A percentile compares a stretch with the other conserved stretches of the same genome.
phyloP scores from a whole-genome alignment of 2,113 vertebrate genomes.

The Anoplopoma fimbria region DNA sequence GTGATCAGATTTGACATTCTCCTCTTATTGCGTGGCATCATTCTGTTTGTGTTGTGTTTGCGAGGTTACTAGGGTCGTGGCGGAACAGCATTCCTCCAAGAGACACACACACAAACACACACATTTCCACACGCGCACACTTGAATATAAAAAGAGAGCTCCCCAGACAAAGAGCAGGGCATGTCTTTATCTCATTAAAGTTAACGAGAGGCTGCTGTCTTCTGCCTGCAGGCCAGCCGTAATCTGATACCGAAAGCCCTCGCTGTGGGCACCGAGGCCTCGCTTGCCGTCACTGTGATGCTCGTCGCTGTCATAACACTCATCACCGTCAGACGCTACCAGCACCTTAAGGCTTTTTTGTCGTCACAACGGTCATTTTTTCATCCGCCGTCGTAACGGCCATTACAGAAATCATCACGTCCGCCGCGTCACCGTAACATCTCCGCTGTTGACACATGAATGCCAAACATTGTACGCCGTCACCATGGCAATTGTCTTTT shows the following conservation, averaged over 20 bases:
- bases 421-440: background rate
- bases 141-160: conserved; percentile 53
- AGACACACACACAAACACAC: conserved; percentile 13
- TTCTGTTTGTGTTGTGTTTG: conserved; percentile 46
- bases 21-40: too few species aligned
- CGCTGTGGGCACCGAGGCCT: conserved; percentile 43
- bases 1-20: conserved; percentile 56
- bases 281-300: background rate
- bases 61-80: conserved; percentile 49
- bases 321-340: background rate
- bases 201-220: conserved; percentile 80
- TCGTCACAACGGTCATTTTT: conserved; percentile 27
- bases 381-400: background rate
- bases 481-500: conserved; percentile 71
- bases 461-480: conserved; percentile 42
- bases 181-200: conserved; percentile 81
- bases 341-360: conserved; percentile 12
- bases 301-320: conserved; percentile 24
- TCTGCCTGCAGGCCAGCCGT: conserved; percentile 64
- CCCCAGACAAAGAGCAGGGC: conserved; percentile 74
- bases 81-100: conserved; percentile 25
- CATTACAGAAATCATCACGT: conserved; percentile 21
- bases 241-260: conserved; percentile 71
- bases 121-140: conserved; percentile 18
- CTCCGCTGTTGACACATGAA: conserved; percentile 18